A percentile compares a stretch with the other conserved stretches of the same genome.
phyloP scores from a whole-genome alignment of 1,140 invertebrate species.

The Euglossa dilemma region DNA sequence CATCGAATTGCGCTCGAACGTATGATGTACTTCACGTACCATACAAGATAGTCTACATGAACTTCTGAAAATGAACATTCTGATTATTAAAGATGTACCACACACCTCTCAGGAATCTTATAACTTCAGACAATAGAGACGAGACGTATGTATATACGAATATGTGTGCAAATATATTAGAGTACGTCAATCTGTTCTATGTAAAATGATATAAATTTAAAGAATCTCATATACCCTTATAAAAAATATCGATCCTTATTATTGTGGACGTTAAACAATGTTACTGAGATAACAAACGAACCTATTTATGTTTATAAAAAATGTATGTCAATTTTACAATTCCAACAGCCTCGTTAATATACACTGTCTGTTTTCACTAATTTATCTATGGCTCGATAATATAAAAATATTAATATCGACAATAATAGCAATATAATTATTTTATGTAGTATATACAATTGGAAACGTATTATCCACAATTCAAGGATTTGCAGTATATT shows the following conservation, averaged over 20 bases:
- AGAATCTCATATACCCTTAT: neutral
- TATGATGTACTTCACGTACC: conserved; percentile 27
- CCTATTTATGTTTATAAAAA: conserved; percentile 3
- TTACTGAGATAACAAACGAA: neutral
- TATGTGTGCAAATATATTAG: conserved; percentile 57
- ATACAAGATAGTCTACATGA: conserved; percentile 28
- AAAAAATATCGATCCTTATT: conserved; percentile 4
- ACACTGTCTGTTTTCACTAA: neutral
- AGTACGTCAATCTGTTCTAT: conserved; percentile 72
- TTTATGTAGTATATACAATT: conserved; percentile 23
- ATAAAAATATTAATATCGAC: conserved; percentile 43
- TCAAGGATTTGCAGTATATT: neutral
- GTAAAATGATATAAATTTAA: conserved; percentile 4
- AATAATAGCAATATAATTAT: conserved; percentile 26
- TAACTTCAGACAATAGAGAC: conserved; percentile 36
- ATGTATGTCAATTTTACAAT: conserved; percentile 27
- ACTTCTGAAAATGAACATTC: conserved; percentile 29
- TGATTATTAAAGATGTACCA: conserved; percentile 32
- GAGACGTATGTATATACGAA: conserved; percentile 43
- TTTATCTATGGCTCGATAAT: neutral
- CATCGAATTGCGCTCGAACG: conserved; percentile 57
- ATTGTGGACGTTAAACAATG: conserved; percentile 8
- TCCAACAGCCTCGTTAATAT: conserved; percentile 13
- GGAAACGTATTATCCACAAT: conserved; percentile 33
- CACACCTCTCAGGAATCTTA: conserved; percentile 27